These are phyloP conservation scores for Xerus inauris DNA, from an alignment of 2,113 vertebrate species.

Conservation along the genomic window DNA sequence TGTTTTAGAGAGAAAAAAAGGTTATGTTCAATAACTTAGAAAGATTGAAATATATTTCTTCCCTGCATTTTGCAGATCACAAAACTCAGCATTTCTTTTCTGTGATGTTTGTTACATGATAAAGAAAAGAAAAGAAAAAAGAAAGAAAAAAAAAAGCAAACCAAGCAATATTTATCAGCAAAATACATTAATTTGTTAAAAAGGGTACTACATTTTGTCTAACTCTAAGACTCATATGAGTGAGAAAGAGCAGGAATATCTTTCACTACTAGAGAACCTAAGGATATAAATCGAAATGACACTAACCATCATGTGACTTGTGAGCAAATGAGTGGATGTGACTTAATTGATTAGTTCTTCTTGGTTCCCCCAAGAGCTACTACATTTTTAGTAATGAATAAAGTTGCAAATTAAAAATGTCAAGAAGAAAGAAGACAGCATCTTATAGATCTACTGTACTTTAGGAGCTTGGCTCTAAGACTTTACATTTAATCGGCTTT, in stretches of 20 bases:
- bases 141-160: neutral
- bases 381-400: neutral
- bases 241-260: neutral
- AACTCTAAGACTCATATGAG: neutral
- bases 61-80: neutral
- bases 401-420: neutral
- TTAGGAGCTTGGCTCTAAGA: neutral
- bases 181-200: neutral
- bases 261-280: neutral
- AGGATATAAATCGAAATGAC: neutral
- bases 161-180: neutral
- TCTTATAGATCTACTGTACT: neutral
- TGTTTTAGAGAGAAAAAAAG: conserved; percentile 1
- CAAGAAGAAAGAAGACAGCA: neutral
- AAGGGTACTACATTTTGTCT: neutral
- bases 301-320: neutral
- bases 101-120: neutral
- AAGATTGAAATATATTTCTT: neutral
- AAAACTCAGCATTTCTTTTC: conserved; percentile 25
- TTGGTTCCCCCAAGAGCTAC: neutral
- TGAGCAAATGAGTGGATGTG: neutral
- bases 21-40: conserved; percentile 9
- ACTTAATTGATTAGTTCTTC: neutral
- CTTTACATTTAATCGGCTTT: neutral
- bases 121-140: neutral